Evolutionary conservation across 2,888 invertebrate genomes (phyloP).

Genomic region (Dicyrtoma fusca): DNA sequence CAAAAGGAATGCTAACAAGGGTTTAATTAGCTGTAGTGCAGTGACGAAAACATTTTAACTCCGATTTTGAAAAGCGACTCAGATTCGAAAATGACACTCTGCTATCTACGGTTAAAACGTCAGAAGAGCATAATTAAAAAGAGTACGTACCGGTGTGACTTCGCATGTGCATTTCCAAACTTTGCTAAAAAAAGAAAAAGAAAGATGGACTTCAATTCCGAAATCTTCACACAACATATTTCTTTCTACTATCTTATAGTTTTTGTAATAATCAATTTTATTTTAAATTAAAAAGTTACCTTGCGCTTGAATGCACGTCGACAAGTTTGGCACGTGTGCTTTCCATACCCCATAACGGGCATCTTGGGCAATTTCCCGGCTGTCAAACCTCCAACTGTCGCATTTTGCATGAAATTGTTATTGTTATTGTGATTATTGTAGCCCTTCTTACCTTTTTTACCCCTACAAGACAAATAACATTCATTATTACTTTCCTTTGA

Average conservation of each 20-base stretch:
- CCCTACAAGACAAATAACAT: slow-evolving; percentile 3
- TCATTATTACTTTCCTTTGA: neutral
- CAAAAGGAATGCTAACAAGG: no score
- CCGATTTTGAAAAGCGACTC: no score
- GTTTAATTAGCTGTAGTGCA: no score
- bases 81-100: no score
- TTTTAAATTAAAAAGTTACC: no score
- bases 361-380: slow-evolving; percentile 32
- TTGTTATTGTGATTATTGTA: slow-evolving; percentile 31
- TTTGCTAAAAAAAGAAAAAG: slow-evolving; percentile 39
- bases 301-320: slow-evolving; percentile 27
- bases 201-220: neutral
- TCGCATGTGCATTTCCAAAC: slow-evolving; percentile 56
- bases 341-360: slow-evolving; percentile 35
- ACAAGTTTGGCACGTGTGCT: slow-evolving; percentile 38
- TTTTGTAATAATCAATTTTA: no score
- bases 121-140: no score
- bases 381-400: slow-evolving; percentile 30
- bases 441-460: slow-evolving; percentile 31
- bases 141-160: slow-evolving; percentile 52
- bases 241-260: no score
- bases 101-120: no score
- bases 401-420: slow-evolving; percentile 27
- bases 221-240: no score
- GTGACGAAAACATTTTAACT: no score